Evolutionary conservation across 2,888 invertebrate genomes (phyloP).

Genomic region (Caenorhabditis drosophilae): DNA sequence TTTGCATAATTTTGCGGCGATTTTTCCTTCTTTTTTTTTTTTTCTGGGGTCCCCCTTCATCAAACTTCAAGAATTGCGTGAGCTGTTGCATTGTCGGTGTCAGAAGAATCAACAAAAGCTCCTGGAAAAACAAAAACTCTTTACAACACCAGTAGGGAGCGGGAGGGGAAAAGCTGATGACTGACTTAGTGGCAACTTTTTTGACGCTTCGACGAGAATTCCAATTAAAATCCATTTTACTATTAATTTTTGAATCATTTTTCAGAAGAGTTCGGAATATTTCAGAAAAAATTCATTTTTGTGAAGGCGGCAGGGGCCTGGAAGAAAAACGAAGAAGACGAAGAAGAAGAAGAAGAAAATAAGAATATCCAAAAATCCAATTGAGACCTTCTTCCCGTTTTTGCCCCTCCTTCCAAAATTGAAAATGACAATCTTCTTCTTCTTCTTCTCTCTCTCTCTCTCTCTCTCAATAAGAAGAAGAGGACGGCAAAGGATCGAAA

Average conservation of each 20-base stretch:
- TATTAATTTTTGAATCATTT: too few species aligned
- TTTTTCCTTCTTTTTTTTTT: too few species aligned
- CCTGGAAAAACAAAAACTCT: constrained; percentile 21
- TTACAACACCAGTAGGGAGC: too few species aligned
- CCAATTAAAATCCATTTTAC: constrained; percentile 1
- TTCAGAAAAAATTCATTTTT: background rate
- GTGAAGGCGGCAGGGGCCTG: constrained; percentile 4
- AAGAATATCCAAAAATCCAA: too few species aligned
- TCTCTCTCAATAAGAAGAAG: background rate
- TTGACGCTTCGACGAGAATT: background rate
- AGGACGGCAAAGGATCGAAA: background rate
- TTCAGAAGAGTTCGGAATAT: background rate
- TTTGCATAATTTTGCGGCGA: constrained; percentile 4
- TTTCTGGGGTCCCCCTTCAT: too few species aligned
- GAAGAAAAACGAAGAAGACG: too few species aligned
- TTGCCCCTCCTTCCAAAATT: constrained; percentile 16
- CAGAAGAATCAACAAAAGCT: constrained; percentile 42
- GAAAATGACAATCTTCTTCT: constrained; percentile 30
- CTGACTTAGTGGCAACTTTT: constrained; percentile 31
- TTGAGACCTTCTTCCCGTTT: background rate
- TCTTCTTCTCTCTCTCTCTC: background rate
- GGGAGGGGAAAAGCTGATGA: too few species aligned
- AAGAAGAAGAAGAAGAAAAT: too few species aligned
- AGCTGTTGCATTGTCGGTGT: constrained; percentile 41
- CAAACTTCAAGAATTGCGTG: constrained; percentile 34